Conservation (phyloP, 2,113 vertebrate genomes). For the Rhinichthys klamathensis region DNA sequence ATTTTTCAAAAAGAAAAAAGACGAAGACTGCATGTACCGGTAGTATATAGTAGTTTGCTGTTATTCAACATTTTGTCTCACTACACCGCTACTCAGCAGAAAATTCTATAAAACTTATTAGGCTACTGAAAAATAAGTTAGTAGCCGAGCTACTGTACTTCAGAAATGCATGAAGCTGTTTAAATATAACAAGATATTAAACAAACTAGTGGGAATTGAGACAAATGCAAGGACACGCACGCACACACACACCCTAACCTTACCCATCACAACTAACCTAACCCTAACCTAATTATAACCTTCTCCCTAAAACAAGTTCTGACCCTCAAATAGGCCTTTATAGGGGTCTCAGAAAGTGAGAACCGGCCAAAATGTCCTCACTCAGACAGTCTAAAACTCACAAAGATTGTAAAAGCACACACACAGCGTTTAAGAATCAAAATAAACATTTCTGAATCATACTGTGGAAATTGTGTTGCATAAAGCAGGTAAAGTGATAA, state of each 20-base stretch:
- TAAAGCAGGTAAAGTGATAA: conserved; percentile 18
- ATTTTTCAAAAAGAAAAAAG: not conserved
- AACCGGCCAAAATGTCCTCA: too few species aligned
- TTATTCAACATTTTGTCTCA: not conserved
- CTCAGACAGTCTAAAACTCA: too few species aligned
- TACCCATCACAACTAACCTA: too few species aligned
- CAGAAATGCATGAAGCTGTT: not conserved
- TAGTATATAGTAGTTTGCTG: not conserved
- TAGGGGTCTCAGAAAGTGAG: too few species aligned
- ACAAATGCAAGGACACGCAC: too few species aligned
- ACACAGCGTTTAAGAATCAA: not conserved
- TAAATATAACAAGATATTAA: not conserved
- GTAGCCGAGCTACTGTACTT: not conserved
- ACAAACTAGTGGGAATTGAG: not conserved
- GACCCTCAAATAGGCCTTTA: too few species aligned
- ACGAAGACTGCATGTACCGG: too few species aligned
- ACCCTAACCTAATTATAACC: too few species aligned
- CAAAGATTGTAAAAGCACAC: not conserved
- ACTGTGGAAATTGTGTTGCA: not conserved
- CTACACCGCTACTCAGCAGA: not conserved
- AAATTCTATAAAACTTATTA: not conserved
- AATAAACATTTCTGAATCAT: not conserved
- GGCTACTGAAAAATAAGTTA: too few species aligned
- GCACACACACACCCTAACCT: too few species aligned
- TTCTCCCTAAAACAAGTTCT: too few species aligned